These are phyloP conservation scores for Syrrhaptes paradoxus DNA, from an alignment of 2,113 vertebrate species.

Conservation along the genomic window DNA sequence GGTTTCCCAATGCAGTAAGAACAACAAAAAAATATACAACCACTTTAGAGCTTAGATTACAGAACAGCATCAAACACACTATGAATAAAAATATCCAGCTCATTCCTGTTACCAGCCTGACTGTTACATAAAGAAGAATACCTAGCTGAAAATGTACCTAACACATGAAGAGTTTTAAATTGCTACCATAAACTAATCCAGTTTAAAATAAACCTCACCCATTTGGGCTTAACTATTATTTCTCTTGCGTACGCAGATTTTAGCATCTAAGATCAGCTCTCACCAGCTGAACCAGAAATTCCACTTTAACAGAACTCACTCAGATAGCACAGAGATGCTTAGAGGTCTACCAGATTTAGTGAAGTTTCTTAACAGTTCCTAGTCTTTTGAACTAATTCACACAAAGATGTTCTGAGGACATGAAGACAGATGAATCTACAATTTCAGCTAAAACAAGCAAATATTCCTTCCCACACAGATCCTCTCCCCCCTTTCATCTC, in stretches of 20 bases:
- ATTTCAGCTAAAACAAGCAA: conserved; percentile 30
- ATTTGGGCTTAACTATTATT: background rate
- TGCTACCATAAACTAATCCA: background rate
- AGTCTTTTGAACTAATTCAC: background rate
- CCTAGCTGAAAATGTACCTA: background rate
- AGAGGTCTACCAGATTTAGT: background rate
- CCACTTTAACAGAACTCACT: background rate
- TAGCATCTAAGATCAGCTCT: background rate
- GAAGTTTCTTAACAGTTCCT: background rate
- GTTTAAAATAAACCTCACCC: background rate
- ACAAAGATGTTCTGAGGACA: background rate
- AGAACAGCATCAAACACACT: background rate
- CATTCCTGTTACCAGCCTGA: background rate
- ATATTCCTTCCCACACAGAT: conserved; percentile 7
- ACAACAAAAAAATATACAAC: background rate
- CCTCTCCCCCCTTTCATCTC: background rate
- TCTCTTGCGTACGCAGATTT: background rate
- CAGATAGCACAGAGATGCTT: background rate
- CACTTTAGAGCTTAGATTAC: background rate
- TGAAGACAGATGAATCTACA: background rate
- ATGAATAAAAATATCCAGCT: background rate
- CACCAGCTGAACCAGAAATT: background rate
- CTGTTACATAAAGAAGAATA: background rate
- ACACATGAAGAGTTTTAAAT: background rate
- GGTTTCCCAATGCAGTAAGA: background rate